Conservation (phyloP, 2,113 vertebrate genomes). For the Stigmatopora nigra region DNA sequence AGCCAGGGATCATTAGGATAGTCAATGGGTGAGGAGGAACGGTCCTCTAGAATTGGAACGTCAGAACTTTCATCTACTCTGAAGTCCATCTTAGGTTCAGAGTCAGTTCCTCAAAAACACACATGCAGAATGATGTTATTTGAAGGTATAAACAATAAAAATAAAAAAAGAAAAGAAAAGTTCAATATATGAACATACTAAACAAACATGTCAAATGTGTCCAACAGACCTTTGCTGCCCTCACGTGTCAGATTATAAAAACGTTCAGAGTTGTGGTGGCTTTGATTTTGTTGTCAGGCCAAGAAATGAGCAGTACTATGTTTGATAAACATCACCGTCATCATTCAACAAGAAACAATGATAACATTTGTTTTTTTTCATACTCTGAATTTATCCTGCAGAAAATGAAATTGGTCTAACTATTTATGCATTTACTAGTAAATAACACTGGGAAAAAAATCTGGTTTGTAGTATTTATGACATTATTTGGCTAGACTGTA, state of each 20-base stretch:
- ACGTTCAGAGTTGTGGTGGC: not conserved
- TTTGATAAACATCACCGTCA: no score
- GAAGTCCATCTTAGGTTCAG: slow-evolving; percentile 73
- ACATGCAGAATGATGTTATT: slow-evolving; percentile 11
- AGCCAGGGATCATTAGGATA: slow-evolving; percentile 82
- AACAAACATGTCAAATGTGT: no score
- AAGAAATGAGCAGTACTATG: no score
- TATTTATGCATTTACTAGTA: no score
- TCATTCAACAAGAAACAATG: no score
- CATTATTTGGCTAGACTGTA: not conserved
- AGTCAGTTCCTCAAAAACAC: slow-evolving; percentile 68
- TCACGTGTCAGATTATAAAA: slow-evolving; percentile 31
- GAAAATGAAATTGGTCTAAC: not conserved
- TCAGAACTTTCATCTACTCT: slow-evolving; percentile 84
- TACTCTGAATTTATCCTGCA: not conserved
- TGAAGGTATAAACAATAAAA: not conserved
- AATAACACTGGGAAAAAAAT: no score
- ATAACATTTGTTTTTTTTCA: no score
- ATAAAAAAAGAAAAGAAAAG: not conserved
- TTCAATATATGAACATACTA: no score
- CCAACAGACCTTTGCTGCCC: slow-evolving; percentile 31
- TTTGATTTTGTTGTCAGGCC: no score
- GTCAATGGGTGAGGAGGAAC: slow-evolving; percentile 77
- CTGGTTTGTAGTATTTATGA: not conserved
- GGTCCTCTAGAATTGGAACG: slow-evolving; percentile 83